Conservation (phyloP, 2,888 invertebrate genomes). For the Penaeus monodon region DNA sequence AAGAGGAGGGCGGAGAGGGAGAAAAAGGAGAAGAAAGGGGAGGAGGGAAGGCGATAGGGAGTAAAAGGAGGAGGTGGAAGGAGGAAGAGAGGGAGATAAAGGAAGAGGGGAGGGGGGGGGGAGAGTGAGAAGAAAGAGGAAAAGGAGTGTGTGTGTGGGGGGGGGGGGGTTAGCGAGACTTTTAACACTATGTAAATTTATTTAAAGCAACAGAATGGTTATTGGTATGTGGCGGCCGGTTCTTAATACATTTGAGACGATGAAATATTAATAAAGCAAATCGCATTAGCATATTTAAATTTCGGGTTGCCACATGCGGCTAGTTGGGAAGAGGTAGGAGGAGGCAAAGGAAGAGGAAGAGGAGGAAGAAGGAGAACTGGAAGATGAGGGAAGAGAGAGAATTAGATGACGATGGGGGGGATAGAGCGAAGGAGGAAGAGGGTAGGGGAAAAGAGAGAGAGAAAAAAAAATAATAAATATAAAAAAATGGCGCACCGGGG, state of each 20-base stretch:
- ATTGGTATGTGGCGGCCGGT: slow-evolving; percentile 22
- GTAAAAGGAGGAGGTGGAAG: neutral
- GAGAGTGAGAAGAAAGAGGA: neutral
- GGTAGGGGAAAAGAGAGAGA: neutral
- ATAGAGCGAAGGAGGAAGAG: neutral
- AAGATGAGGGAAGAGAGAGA: neutral
- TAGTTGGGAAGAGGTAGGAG: neutral
- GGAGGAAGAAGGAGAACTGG: neutral
- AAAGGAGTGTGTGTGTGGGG: neutral
- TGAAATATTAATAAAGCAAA: slow-evolving; percentile 33
- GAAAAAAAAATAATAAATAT: neutral
- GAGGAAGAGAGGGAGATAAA: neutral
- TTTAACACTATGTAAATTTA: neutral
- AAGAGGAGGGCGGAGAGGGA: neutral
- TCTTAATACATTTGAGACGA: slow-evolving; percentile 33
- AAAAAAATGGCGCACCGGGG: neutral
- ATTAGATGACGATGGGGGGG: neutral
- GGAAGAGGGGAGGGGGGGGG: too few relatives aligned
- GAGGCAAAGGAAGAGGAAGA: neutral
- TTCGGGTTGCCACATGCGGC: neutral
- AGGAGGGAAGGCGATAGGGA: neutral
- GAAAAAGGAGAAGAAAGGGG: neutral
- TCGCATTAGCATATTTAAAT: slow-evolving; percentile 30
- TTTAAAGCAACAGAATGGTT: slow-evolving; percentile 26
- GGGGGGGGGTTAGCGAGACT: neutral